A percentile compares a stretch with the other conserved stretches of the same genome.
These are phyloP conservation scores for Mixornis gularis DNA, from an alignment of 2,113 vertebrate species.

Conservation along the genomic window DNA sequence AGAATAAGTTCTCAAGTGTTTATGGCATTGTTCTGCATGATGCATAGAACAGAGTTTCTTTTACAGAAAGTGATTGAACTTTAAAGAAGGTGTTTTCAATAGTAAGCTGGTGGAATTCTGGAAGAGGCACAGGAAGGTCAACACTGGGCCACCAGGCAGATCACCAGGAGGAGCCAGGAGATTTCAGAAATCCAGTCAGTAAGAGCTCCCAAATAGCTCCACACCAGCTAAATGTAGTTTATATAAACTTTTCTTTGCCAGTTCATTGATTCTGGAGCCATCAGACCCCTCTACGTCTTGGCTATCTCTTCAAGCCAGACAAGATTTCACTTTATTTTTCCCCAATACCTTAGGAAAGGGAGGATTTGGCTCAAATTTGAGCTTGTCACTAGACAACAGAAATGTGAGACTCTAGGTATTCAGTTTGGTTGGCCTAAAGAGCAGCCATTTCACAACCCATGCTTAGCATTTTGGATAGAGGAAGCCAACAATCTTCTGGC, in stretches of 20 bases:
- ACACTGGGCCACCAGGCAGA: not conserved
- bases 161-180: not conserved
- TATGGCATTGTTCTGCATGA: not conserved
- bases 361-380: not conserved
- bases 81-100: not conserved
- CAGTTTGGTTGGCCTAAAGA: not conserved
- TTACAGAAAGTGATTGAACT: not conserved
- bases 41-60: not conserved
- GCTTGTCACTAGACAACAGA: not conserved
- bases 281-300: not conserved
- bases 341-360: not conserved
- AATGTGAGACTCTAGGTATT: not conserved
- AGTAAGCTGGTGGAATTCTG: not conserved
- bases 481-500: not conserved
- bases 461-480: not conserved
- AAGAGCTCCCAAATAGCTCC: not conserved
- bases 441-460: not conserved
- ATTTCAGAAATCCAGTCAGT: not conserved
- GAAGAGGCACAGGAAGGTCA: not conserved
- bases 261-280: not conserved
- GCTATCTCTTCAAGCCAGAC: not conserved
- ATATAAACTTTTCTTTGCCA: not conserved
- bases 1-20: not conserved
- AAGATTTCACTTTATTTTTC: slow-evolving; percentile 2
- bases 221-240: not conserved